Evolutionary conservation across 2,797 vertebrate genomes (phyloP), one percentile per base, ranked within the genome.

Genomic region (Gallinago stenura): DNA sequence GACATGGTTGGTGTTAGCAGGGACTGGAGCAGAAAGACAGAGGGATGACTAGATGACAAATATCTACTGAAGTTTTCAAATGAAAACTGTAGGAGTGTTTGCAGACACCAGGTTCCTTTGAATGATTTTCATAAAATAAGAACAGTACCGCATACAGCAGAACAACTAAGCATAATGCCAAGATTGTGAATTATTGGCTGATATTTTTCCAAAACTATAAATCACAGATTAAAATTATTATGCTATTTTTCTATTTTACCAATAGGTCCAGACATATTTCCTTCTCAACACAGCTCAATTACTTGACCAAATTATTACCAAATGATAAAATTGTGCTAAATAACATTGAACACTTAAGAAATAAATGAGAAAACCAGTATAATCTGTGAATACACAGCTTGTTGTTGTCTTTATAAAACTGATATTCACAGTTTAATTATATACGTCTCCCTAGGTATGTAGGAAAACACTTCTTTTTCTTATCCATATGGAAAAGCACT

Each of bases 81-180:
- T 24, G 19, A 11, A 69, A 77, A 50, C 10, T 24, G 17, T 26
- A 46, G 22, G 21, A 45, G 78, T 65, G 10, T 6, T 51, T 73
- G 25, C 16, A 66, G 28, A 31, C 14, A 50, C 9, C 21, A 50
- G 15, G n/a, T 45, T 37, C n/a, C 6, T 1, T 11, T 62, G 53
- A 91, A 76, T 28, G 10, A 2, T 53, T 83, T 86, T 53, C 53
- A 57, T 37, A 53, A 65, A 78, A 56, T 26, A 10, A 19, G 18
- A 72, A n/a, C 3, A 25, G 15, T 50, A 71, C 6, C 0, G 0
- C 21, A 28, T 33, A 56, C 3, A 35, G 4, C 13, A 79, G 72
- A 66, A 77, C 11, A 45, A 46, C 13, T 24, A 60, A 61, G 31
- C 37, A 45, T 12, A 25, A 61, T 35, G 6, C 5, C 24, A 72